A percentile compares a stretch with the other conserved stretches of the same genome.
These are phyloP conservation scores for Phaetusa simplex DNA, from an alignment of 2,113 vertebrate species.

Conservation along the genomic window DNA sequence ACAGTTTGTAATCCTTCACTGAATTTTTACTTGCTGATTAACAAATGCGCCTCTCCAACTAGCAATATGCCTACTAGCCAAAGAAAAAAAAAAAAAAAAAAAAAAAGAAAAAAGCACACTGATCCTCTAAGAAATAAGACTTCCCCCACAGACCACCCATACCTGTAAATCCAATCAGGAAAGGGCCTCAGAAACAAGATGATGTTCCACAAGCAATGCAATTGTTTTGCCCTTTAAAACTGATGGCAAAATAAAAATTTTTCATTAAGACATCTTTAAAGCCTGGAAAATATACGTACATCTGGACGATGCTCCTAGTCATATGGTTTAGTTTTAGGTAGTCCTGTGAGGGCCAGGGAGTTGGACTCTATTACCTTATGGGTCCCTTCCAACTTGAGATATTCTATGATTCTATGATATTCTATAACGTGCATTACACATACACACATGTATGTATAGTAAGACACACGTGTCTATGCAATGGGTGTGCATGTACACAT, in stretches of 20 bases:
- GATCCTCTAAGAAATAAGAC: neutral
- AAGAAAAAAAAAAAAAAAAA: neutral
- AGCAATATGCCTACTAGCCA: neutral
- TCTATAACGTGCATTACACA: neutral
- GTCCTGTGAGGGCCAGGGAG: neutral
- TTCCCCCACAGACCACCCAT: neutral
- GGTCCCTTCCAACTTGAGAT: neutral
- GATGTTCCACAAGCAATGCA: neutral
- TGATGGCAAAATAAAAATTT: neutral
- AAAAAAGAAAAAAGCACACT: neutral
- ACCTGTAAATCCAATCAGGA: neutral
- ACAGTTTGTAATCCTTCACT: neutral
- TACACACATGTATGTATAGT: fast-evolving
- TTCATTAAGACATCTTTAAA: neutral
- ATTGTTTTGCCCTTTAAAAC: neutral
- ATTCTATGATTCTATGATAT: neutral
- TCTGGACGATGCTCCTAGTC: neutral
- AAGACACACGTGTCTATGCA: fast-evolving
- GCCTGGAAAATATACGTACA: fast-evolving
- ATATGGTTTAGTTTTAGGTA: neutral
- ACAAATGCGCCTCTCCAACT: neutral
- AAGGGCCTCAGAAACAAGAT: neutral
- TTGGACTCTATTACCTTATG: neutral
- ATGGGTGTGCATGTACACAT: fast-evolving
- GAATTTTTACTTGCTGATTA: neutral